These are phyloP conservation scores for Nestor notabilis DNA, from an alignment of 2,113 vertebrate species.

Conservation along the genomic window DNA sequence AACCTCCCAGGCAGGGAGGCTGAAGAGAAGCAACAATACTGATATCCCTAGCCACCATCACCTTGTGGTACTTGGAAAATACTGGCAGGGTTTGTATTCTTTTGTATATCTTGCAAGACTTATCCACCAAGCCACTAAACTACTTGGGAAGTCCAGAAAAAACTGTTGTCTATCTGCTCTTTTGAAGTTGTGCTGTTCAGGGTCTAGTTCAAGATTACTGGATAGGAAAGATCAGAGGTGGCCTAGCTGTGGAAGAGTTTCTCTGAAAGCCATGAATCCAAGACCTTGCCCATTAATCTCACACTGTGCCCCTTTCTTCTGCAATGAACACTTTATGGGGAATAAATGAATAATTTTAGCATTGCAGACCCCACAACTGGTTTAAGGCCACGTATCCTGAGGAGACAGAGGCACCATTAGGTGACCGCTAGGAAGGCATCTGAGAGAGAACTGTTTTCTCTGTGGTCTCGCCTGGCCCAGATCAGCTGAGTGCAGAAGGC, in stretches of 20 bases:
- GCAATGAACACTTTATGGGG: neutral
- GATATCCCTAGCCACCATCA: too few relatives aligned
- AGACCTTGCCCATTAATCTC: neutral
- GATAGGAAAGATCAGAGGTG: neutral
- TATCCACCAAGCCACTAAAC: neutral
- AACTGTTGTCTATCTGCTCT: neutral
- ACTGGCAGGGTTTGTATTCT: neutral
- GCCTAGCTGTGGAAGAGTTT: neutral
- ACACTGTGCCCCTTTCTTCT: neutral
- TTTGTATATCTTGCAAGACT: neutral
- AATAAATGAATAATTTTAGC: neutral
- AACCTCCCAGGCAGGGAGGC: rapidly evolving
- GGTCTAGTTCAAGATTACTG: neutral
- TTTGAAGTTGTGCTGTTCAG: neutral
- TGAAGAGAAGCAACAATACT: neutral
- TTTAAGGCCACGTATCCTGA: neutral
- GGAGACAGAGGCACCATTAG: neutral
- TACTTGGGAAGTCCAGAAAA: neutral
- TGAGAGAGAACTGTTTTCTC: neutral
- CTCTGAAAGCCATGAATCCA: neutral
- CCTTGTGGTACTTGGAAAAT: neutral
- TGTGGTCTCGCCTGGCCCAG: neutral
- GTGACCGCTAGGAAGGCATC: neutral
- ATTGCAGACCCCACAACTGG: neutral
- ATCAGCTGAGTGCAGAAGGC: neutral